A percentile compares a stretch with the other conserved stretches of the same genome.
Evolutionary conservation across 2,113 vertebrate species (phyloP).

Genomic region (Oceanites oceanicus): DNA sequence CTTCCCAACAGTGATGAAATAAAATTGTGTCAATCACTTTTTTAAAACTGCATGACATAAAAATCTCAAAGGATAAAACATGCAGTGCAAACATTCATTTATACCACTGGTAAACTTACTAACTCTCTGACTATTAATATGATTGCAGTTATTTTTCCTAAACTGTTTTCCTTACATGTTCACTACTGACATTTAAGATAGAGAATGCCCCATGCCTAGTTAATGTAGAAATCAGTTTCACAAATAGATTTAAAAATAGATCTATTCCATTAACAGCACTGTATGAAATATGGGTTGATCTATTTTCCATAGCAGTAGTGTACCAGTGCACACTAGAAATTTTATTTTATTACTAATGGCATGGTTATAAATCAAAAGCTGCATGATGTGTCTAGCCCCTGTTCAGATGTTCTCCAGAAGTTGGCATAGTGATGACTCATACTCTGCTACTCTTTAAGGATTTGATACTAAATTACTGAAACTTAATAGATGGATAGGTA

Average conservation of each 20-base stretch:
- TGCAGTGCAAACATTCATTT: background rate
- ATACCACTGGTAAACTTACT: background rate
- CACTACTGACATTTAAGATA: background rate
- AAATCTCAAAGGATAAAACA: background rate
- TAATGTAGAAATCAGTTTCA: background rate
- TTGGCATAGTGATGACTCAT: background rate
- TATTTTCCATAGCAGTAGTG: background rate
- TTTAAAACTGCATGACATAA: background rate
- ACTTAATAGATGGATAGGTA: background rate
- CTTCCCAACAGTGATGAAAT: background rate
- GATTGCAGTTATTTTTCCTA: background rate
- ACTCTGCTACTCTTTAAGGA: background rate
- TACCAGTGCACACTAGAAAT: background rate
- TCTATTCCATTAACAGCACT: background rate
- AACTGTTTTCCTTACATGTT: background rate
- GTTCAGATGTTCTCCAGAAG: background rate
- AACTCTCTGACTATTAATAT: background rate
- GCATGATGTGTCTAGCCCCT: background rate
- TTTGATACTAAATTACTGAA: background rate
- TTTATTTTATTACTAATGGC: background rate
- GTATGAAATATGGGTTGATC: background rate
- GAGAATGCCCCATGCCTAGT: background rate
- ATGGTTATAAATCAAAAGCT: background rate
- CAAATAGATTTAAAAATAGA: background rate
- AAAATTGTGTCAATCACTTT: background rate